These are phyloP conservation scores for Sphaerophoria taeniata DNA, from an alignment of 2,888 invertebrate species.

Conservation along the genomic window DNA sequence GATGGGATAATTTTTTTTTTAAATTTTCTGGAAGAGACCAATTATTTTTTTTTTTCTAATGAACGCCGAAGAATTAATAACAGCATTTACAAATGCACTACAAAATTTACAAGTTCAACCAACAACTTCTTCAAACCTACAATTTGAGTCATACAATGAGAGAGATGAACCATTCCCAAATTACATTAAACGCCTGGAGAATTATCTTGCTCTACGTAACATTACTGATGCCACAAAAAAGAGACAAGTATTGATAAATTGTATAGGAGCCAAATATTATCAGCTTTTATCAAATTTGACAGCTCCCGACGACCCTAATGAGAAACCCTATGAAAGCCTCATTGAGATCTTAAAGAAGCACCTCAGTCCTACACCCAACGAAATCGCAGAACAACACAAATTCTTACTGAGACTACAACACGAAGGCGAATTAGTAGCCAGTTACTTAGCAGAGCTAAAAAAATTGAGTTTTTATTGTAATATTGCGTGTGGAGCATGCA, in stretches of 20 bases:
- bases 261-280: slow-evolving; percentile 19
- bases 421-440: slow-evolving; percentile 1
- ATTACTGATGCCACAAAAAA: slow-evolving; percentile 6
- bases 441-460: slow-evolving; percentile 19
- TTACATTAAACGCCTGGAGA: slow-evolving; percentile 20
- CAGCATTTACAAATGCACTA: neutral
- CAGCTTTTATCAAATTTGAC: slow-evolving; percentile 20
- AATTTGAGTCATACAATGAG: neutral
- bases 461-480: slow-evolving; percentile 10
- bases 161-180: neutral
- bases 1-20: too few species aligned
- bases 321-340: slow-evolving; percentile 16
- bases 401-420: slow-evolving; percentile 21
- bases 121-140: neutral
- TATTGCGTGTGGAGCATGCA: slow-evolving; percentile 11
- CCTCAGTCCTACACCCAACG: slow-evolving; percentile 22
- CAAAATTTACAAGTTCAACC: slow-evolving; percentile 1
- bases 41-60: too few species aligned
- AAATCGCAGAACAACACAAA: slow-evolving; percentile 12
- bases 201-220: too few species aligned
- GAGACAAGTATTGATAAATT: slow-evolving; percentile 19
- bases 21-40: too few species aligned
- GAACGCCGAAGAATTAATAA: neutral
- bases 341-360: slow-evolving; percentile 17
- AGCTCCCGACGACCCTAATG: slow-evolving; percentile 9